Evolutionary conservation across 2,888 invertebrate species (phyloP).

Genomic region (Athrips mouffetella): DNA sequence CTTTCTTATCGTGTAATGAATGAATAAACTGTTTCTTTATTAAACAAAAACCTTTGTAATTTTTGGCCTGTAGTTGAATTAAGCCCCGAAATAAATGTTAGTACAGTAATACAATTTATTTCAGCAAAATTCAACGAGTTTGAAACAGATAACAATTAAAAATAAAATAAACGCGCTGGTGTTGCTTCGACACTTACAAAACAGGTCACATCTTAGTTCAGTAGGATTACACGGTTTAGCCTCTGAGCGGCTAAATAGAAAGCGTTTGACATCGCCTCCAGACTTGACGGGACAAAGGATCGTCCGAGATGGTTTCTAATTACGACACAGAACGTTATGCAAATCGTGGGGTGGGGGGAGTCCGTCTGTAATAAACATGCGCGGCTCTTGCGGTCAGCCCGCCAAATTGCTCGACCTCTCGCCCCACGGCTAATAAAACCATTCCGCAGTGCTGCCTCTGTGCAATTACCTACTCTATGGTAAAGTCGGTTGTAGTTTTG

Average conservation of each 20-base stretch:
- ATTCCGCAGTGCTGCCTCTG: constrained; percentile 3
- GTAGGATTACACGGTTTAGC: constrained; percentile 54
- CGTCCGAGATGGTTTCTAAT: constrained; percentile 76
- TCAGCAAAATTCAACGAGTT: too few species aligned
- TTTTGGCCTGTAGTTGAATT: too few species aligned
- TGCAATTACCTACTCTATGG: constrained; percentile 9
- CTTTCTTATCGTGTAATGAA: too few species aligned
- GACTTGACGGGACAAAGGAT: constrained; percentile 70
- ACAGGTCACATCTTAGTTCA: constrained; percentile 35
- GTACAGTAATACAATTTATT: too few species aligned
- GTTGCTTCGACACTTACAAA: background rate
- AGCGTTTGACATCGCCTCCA: constrained; percentile 59
- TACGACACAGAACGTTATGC: constrained; percentile 76
- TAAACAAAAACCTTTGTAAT: too few species aligned
- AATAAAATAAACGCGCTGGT: too few species aligned
- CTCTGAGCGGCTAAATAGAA: constrained; percentile 59
- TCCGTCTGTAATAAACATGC: constrained; percentile 76
- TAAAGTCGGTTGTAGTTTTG: constrained; percentile 20
- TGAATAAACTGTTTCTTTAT: too few species aligned
- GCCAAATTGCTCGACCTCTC: constrained; percentile 64
- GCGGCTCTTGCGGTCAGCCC: constrained; percentile 68
- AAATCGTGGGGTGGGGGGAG: constrained; percentile 56
- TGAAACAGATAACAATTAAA: too few species aligned
- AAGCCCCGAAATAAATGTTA: too few species aligned
- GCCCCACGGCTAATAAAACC: constrained; percentile 27